These are phyloP conservation scores for Cylas formicarius DNA, from an alignment of 1,140 invertebrate genomes.

Conservation along the genomic window DNA sequence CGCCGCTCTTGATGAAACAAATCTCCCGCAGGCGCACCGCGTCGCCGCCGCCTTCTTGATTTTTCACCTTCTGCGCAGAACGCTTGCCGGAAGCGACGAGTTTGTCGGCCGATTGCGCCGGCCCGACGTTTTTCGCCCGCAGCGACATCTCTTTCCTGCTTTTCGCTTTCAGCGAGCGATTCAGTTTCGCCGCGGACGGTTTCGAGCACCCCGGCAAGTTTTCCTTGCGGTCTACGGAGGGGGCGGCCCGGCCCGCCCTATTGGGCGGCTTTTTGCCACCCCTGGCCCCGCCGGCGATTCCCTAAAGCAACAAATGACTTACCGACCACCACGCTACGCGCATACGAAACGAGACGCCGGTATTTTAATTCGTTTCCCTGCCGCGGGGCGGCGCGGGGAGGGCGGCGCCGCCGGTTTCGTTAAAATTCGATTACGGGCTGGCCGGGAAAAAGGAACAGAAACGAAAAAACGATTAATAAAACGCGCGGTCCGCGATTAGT, in stretches of 20 bases:
- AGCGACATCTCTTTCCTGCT: conserved; percentile 23
- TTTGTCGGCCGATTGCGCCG: conserved; percentile 16
- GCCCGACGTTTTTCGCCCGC: conserved; percentile 27
- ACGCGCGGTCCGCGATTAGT: no score
- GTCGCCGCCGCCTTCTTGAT: conserved; percentile 15
- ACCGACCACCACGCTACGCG: conserved; percentile 27
- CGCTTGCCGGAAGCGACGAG: conserved; percentile 7
- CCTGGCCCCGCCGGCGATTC: conserved; percentile 26
- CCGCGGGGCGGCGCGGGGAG: neutral
- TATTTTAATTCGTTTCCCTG: conserved; percentile 2
- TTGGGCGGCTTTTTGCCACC: conserved; percentile 22
- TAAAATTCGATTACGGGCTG: no score
- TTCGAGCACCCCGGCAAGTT: conserved; percentile 34
- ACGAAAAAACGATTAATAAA: no score
- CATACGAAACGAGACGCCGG: conserved; percentile 7
- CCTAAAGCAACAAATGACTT: conserved; percentile 37
- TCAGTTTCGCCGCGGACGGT: conserved; percentile 17
- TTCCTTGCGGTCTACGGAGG: conserved; percentile 33
- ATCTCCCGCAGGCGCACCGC: conserved; percentile 31
- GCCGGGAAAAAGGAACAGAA: no score
- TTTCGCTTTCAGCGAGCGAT: conserved; percentile 26
- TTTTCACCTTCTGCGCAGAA: conserved; percentile 14
- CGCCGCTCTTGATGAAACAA: conserved; percentile 33
- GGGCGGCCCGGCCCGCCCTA: conserved; percentile 20
- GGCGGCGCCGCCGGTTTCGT: neutral